Evolutionary conservation across 2,797 vertebrate genomes (phyloP).

Genomic region (Cirrhinus molitorella): DNA sequence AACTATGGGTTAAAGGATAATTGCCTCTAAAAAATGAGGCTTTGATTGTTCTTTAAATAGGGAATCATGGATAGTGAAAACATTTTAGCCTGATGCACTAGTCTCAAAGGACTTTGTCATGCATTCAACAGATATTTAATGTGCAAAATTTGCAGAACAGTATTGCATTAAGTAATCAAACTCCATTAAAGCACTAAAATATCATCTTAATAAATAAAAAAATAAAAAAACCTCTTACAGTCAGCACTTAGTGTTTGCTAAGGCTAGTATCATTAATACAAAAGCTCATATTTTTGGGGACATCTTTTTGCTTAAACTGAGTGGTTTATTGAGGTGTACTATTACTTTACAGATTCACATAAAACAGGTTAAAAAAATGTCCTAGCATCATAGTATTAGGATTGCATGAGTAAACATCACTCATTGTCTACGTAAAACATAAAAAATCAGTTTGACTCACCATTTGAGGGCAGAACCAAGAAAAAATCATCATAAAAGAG

Average conservation of each 20-base stretch:
- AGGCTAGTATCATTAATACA: neutral
- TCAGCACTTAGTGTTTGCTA: neutral
- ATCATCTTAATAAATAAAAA: too few relatives aligned
- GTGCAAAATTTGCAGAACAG: neutral
- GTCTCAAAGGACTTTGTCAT: neutral
- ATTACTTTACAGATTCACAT: neutral
- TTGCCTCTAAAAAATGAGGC: conserved; percentile 20
- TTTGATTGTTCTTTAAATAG: conserved; percentile 27
- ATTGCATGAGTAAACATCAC: neutral
- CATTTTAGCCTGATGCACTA: neutral
- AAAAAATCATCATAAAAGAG: neutral
- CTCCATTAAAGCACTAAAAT: neutral
- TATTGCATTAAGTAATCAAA: conserved; percentile 3
- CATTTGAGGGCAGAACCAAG: neutral
- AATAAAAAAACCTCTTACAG: neutral
- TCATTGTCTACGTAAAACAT: neutral
- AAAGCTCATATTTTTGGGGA: too few relatives aligned
- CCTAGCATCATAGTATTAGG: neutral
- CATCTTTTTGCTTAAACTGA: neutral
- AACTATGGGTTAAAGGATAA: conserved; percentile 53
- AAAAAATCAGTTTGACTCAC: neutral
- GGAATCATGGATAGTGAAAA: conserved; percentile 14
- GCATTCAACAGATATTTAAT: conserved; percentile 11
- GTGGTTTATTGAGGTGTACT: neutral
- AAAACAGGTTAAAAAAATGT: neutral